Base-by-base conservation (phyloP, 2,888 invertebrate genomes). In the Heteromyza rotundicornis region DNA sequence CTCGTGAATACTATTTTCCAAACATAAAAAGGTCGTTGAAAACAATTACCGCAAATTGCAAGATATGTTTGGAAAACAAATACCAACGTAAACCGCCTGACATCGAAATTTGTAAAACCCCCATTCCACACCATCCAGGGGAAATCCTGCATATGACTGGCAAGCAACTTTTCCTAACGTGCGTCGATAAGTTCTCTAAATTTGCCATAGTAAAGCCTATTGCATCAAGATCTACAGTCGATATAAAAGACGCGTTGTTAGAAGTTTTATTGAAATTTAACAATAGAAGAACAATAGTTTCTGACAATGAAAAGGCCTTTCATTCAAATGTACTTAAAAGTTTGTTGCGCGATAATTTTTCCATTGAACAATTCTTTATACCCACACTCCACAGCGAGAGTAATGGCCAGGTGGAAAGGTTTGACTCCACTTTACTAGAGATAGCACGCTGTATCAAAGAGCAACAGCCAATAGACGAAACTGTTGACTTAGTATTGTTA, bases 381-480 rank as follows among this genome's bases (percentile, higher is more conserved):
- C 55, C 63, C 12, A 57, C 64, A 47, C 35, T 61, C 22, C 61
- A 61, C 52, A 62, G 62, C 44, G 32, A 55, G 40, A 62, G 55
- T 49, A 65, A 62, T 54, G 60, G 63, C 49, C 62, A 62, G 59
- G 55, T 63, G 14, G 62, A 64, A 54, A 63, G 51, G 36, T 64
- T 62, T 7, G 61, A 63, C 49, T 58, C 50, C 56, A 64, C 62
- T 7, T 40, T 66, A 27, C 35, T 60, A 32, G 62, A 64, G 22
- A 64, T 64, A 23, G 57, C 58, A 10, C 57, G 60, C 22, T 63
- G 60, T 16, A 57, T 65, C 17, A 63, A 65, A 51, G 56, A 52
- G 32, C 64, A 67, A 57, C 64, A 65, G 40, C 50, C 65, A 23
- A 61, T 63, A 60, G 53, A 40, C 1, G 62, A 64, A 53, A 61